Evolutionary conservation across 2,888 invertebrate genomes (phyloP).

Genomic region (Bombylius discolor): DNA sequence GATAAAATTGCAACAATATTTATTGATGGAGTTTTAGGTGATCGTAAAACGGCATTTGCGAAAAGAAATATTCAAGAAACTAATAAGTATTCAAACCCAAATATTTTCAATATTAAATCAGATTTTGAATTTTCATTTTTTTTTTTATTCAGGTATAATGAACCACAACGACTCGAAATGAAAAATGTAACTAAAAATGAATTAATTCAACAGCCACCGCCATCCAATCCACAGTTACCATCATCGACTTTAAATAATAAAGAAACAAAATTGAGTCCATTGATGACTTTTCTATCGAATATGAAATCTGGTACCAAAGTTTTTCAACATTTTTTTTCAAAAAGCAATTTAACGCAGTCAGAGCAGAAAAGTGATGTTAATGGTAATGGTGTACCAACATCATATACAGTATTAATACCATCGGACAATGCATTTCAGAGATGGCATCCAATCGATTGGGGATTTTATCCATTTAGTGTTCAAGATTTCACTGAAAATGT

Average conservation of each 20-base stretch:
- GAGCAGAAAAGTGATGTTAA: slow-evolving; percentile 37
- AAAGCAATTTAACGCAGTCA: slow-evolving; percentile 46
- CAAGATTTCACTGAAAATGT: slow-evolving; percentile 50
- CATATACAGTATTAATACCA: slow-evolving; percentile 50
- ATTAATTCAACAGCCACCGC: slow-evolving; percentile 5
- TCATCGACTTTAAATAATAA: slow-evolving; percentile 21
- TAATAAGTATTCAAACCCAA: slow-evolving; percentile 28
- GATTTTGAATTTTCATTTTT: background rate
- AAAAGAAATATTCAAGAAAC: slow-evolving; percentile 37
- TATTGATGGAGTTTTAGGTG: slow-evolving; percentile 37
- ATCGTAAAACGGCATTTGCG: slow-evolving; percentile 34
- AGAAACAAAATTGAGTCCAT: slow-evolving; percentile 29
- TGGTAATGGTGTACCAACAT: slow-evolving; percentile 9
- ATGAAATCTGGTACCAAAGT: slow-evolving; percentile 50
- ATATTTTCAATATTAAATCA: background rate
- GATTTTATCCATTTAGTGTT: slow-evolving; percentile 54
- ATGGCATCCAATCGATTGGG: slow-evolving; percentile 58
- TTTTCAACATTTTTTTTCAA: slow-evolving; percentile 48
- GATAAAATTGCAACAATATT: slow-evolving; percentile 33
- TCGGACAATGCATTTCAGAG: slow-evolving; percentile 52
- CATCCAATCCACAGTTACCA: slow-evolving; percentile 21
- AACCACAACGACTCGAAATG: slow-evolving; percentile 34
- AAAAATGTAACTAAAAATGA: slow-evolving; percentile 32
- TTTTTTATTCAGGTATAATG: slow-evolving; percentile 26
- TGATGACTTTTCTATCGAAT: slow-evolving; percentile 41